phyloP scores from a whole-genome alignment of 2,113 vertebrate genomes.

The Bolborhynchus lineola region DNA sequence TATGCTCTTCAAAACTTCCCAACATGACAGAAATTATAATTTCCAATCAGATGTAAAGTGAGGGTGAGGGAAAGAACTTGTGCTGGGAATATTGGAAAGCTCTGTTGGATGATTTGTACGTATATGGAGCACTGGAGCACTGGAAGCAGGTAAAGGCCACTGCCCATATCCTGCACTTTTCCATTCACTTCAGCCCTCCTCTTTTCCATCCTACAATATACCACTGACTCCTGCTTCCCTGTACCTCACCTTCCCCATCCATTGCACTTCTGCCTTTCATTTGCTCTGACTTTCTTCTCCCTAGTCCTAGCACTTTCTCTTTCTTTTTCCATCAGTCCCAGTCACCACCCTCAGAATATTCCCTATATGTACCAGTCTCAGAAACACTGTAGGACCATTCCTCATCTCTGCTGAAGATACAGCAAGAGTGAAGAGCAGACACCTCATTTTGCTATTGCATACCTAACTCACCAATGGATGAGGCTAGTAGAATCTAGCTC shows the following conservation, averaged over 20 bases:
- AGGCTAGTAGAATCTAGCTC: neutral
- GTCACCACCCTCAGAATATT: neutral
- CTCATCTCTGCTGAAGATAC: neutral
- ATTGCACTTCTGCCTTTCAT: neutral
- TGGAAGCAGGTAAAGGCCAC: neutral
- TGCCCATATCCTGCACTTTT: neutral
- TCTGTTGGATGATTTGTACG: neutral
- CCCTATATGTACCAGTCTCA: rapidly evolving
- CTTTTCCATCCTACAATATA: neutral
- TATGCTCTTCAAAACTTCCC: neutral
- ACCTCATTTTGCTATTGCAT: neutral
- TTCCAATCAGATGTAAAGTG: neutral
- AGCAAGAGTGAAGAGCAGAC: neutral
- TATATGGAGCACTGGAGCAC: neutral
- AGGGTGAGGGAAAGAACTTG: neutral
- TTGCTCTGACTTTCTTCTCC: neutral
- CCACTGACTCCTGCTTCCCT: neutral
- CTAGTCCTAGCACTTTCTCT: neutral
- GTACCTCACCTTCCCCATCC: neutral
- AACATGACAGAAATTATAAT: neutral
- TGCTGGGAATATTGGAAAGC: neutral
- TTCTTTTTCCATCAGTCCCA: neutral
- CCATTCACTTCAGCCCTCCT: neutral
- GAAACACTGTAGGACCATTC: neutral
- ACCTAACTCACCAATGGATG: neutral